phyloP scores from a whole-genome alignment of 2,113 vertebrate species.

The Pituophis catenifer region DNA sequence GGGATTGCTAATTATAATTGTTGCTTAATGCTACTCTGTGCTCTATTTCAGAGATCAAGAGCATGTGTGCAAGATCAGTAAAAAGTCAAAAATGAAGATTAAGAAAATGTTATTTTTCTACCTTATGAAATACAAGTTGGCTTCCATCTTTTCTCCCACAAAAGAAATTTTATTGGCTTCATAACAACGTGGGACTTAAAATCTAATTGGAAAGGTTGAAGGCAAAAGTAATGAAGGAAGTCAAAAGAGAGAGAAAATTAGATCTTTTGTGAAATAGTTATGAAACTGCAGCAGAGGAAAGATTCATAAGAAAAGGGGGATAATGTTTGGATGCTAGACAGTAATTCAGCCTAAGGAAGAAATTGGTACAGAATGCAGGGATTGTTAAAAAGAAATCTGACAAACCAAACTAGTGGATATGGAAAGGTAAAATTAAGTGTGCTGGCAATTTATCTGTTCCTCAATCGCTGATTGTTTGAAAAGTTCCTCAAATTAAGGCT shows the following conservation, averaged over 20 bases:
- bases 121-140: conserved; percentile 32
- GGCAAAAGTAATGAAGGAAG: not conserved
- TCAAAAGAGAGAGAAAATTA: not conserved
- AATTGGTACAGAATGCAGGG: not conserved
- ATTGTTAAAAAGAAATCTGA: not conserved
- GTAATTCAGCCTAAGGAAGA: not conserved
- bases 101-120: conserved; percentile 46
- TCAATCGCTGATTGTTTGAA: not conserved
- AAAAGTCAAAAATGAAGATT: conserved; percentile 52
- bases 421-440: not conserved
- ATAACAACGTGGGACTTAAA: not conserved
- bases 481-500: not conserved
- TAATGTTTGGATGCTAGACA: not conserved
- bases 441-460: no score
- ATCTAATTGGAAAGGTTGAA: conserved; percentile 10
- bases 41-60: conserved; percentile 42
- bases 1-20: conserved; percentile 62
- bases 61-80: conserved; percentile 53
- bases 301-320: not conserved
- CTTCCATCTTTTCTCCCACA: not conserved
- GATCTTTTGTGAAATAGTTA: not conserved
- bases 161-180: not conserved
- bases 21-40: not conserved
- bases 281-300: not conserved
- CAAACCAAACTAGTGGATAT: not conserved